A percentile compares a stretch with the other conserved stretches of the same genome.
These are phyloP conservation scores for Rhagologus leucostigma DNA, from an alignment of 2,113 vertebrate genomes.

Conservation along the genomic window DNA sequence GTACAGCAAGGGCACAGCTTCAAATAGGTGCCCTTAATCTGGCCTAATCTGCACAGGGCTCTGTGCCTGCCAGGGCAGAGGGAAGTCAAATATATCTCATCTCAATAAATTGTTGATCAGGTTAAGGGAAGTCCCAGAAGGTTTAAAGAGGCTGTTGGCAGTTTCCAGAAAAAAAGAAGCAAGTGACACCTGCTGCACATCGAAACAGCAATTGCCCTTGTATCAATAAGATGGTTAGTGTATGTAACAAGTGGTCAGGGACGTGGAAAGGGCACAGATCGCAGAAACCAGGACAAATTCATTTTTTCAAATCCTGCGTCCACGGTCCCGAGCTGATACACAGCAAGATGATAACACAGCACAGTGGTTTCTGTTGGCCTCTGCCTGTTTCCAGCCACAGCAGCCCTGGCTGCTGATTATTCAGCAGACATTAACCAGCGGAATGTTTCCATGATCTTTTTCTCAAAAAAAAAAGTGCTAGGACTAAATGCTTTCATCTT, in stretches of 20 bases:
- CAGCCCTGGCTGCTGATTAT: not conserved
- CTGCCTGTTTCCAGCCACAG: not conserved
- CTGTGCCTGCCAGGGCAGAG: not conserved
- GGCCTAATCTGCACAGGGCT: not conserved
- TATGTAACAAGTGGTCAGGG: not conserved
- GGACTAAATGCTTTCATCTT: not conserved
- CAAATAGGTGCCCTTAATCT: not conserved
- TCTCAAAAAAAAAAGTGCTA: not conserved
- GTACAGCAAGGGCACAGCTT: not conserved
- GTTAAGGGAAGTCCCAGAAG: not conserved
- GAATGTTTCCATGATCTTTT: constrained; percentile 5
- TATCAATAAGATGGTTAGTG: not conserved
- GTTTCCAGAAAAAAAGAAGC: not conserved
- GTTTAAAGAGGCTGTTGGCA: not conserved
- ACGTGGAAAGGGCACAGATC: not conserved
- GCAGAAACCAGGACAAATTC: not conserved
- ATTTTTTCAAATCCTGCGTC: not conserved
- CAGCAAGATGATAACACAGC: not conserved
- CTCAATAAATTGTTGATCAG: not conserved
- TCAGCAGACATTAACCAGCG: not conserved
- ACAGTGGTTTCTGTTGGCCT: not conserved
- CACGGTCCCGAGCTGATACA: not conserved
- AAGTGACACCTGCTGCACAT: not conserved
- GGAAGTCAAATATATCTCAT: not conserved
- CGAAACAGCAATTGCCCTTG: not conserved